Percentiles rank a stretch among this genome's conserved stretches.
Conservation (phyloP, 2,797 vertebrate species). For the Pagetopsis macropterus region DNA sequence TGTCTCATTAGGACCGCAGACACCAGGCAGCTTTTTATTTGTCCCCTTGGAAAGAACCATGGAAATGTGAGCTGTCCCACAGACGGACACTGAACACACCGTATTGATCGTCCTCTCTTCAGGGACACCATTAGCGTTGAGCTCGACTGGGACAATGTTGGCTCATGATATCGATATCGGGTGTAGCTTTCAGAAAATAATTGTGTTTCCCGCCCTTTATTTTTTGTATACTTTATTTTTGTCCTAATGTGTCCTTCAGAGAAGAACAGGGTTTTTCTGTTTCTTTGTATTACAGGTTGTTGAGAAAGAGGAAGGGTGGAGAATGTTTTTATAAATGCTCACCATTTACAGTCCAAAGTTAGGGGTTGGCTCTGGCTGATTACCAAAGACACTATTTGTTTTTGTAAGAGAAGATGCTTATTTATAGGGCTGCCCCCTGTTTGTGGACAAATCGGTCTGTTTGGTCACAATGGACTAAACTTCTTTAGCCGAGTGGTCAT, state of each 20-base stretch:
- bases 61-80: conserved; percentile 46
- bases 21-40: too few species aligned
- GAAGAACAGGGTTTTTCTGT: not conserved
- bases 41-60: not conserved
- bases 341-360: not conserved
- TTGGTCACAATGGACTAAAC: too few species aligned
- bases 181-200: conserved; percentile 30
- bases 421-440: too few species aligned
- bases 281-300: conserved; percentile 5
- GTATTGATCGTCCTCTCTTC: conserved; percentile 60
- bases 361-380: not conserved
- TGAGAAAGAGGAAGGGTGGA: conserved; percentile 12
- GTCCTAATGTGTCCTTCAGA: not conserved
- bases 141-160: not conserved
- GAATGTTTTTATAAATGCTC: conserved; percentile 2
- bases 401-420: not conserved
- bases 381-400: not conserved
- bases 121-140: conserved; percentile 46
- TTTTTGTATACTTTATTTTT: conserved; percentile 39
- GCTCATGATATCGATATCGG: conserved; percentile 14
- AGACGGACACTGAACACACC: conserved; percentile 29
- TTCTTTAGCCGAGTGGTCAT: too few species aligned
- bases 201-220: conserved; percentile 16
- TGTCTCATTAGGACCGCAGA: conserved; percentile 1
- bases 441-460: too few species aligned